Percentiles rank a stretch among this genome's conserved stretches.
Conservation (phyloP, 2,888 invertebrate genomes). For the Nemurella pictetii region DNA sequence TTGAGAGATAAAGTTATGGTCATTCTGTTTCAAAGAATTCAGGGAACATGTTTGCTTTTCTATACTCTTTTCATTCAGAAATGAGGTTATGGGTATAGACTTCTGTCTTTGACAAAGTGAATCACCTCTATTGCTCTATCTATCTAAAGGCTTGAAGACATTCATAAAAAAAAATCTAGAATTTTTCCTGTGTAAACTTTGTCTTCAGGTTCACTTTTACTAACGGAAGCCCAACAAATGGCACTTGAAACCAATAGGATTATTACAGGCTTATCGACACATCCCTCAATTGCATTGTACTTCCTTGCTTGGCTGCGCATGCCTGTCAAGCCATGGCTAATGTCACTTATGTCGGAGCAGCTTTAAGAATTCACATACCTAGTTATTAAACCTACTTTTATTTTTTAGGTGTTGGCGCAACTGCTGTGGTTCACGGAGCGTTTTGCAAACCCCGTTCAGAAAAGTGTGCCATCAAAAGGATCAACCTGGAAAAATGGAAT, state of each 20-base stretch:
- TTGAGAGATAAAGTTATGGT: too few relatives aligned
- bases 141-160: too few relatives aligned
- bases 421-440: slow-evolving; percentile 93
- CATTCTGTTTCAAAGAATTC: too few relatives aligned
- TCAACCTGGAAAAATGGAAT: slow-evolving; percentile 99
- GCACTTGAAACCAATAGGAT: not conserved
- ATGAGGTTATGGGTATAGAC: not conserved
- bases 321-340: not conserved
- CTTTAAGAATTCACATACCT: not conserved
- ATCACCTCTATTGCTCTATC: too few relatives aligned
- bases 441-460: slow-evolving; percentile 87
- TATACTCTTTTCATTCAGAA: not conserved
- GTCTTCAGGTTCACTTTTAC: not conserved
- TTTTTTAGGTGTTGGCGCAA: slow-evolving; percentile 86
- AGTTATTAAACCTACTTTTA: not conserved
- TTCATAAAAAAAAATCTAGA: too few relatives aligned
- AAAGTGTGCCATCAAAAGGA: slow-evolving; percentile 97
- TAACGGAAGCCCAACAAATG: not conserved
- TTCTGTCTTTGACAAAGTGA: not conserved
- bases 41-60: too few relatives aligned
- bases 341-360: not conserved
- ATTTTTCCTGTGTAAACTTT: not conserved
- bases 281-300: not conserved
- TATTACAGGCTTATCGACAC: not conserved
- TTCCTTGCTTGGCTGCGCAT: too few relatives aligned